Evolutionary conservation across 2,797 vertebrate species (phyloP).

Genomic region (Antennarius maculatus): DNA sequence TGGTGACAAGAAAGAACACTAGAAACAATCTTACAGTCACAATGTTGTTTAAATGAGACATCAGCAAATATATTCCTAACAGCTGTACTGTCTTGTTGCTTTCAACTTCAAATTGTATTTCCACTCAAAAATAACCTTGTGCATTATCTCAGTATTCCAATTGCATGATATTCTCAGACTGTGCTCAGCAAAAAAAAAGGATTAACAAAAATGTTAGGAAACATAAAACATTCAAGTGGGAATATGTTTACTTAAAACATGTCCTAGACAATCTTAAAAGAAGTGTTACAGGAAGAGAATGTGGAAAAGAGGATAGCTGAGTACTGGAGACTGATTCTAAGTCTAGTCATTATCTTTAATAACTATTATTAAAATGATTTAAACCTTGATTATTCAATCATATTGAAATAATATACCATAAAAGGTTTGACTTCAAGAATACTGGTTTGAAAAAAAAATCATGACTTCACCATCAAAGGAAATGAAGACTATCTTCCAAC

Average conservation of each 20-base stretch:
- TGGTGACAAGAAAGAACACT: conserved; percentile 71
- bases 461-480: conserved; percentile 15
- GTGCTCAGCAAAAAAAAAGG: conserved; percentile 39
- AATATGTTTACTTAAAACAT: conserved; percentile 65
- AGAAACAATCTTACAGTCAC: conserved; percentile 72
- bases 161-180: conserved; percentile 36
- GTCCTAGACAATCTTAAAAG: conserved; percentile 53
- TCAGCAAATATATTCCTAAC: conserved; percentile 42
- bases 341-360: not conserved
- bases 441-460: not conserved
- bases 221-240: conserved; percentile 41
- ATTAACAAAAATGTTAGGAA: conserved; percentile 19
- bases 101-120: conserved; percentile 54
- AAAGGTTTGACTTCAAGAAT: not conserved
- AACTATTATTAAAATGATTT: too few species aligned
- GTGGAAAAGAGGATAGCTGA: not conserved
- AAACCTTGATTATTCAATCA: not conserved
- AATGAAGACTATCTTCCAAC: conserved; percentile 34
- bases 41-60: conserved; percentile 61
- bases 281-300: conserved; percentile 11
- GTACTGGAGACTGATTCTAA: conserved; percentile 15
- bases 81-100: conserved; percentile 58
- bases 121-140: conserved; percentile 48
- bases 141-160: conserved; percentile 41
- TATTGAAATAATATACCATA: not conserved